A percentile compares a stretch with the other conserved stretches of the same genome.
phyloP scores from a whole-genome alignment of 2,888 invertebrate species.

The Dendrolimus houi region DNA sequence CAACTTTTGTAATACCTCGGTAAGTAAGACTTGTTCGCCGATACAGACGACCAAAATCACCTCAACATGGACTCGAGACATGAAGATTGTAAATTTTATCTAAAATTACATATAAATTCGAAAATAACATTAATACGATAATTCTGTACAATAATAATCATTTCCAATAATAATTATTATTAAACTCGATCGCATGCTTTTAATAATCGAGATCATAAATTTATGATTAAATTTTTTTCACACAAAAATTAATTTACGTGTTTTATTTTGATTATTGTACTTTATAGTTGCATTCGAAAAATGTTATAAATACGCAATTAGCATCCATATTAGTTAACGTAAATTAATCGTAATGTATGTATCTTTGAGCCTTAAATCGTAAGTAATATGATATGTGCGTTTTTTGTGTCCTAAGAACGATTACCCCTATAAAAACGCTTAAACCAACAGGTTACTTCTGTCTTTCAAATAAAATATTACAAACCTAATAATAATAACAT shows the following conservation, averaged over 20 bases:
- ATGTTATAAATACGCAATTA: conserved; percentile 51
- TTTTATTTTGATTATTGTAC: conserved; percentile 65
- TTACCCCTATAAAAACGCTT: conserved; percentile 4
- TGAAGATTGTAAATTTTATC: conserved; percentile 50
- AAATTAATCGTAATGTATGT: conserved; percentile 38
- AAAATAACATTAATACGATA: conserved; percentile 41
- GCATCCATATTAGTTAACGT: conserved; percentile 27
- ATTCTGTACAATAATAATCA: conserved; percentile 39
- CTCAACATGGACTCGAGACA: conserved; percentile 6
- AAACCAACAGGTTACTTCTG: conserved; percentile 5
- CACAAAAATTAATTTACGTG: conserved; percentile 50
- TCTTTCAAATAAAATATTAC: conserved; percentile 4
- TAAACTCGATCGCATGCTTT: conserved; percentile 2
- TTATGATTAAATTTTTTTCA: conserved; percentile 55
- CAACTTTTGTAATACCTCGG: no score
- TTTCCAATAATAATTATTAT: conserved; percentile 12
- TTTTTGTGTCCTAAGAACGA: conserved; percentile 21
- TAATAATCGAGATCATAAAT: conserved; percentile 58
- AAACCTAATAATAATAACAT: conserved; percentile 4
- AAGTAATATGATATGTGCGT: conserved; percentile 45
- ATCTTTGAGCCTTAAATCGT: conserved; percentile 47
- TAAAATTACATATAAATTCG: conserved; percentile 62
- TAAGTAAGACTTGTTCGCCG: no score
- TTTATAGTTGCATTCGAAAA: conserved; percentile 58
- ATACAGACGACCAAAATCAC: no score